Evolutionary conservation across 2,113 vertebrate species (phyloP).

Genomic region (Tenrec ecaudatus): DNA sequence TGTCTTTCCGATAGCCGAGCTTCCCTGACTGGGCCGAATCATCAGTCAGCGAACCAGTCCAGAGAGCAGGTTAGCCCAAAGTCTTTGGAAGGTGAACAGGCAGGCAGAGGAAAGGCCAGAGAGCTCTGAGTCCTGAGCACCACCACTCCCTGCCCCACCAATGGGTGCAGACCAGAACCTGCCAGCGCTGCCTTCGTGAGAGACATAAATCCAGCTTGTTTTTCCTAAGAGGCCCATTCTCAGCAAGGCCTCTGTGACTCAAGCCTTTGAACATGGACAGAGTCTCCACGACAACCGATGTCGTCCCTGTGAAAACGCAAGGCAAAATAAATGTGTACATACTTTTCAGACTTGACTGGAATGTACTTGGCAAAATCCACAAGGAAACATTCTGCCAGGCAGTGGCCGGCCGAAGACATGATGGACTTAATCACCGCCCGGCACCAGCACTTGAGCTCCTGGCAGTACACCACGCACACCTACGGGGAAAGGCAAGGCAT

Average conservation of each 20-base stretch:
- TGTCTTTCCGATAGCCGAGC: not conserved
- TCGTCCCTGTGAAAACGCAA: not conserved
- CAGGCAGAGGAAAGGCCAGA: not conserved
- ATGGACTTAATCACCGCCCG: slow-evolving; percentile 85
- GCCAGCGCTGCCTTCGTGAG: not conserved
- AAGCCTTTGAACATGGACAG: not conserved
- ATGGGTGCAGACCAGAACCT: too few species aligned
- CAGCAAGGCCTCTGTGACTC: not conserved
- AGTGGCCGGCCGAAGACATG: slow-evolving; percentile 70
- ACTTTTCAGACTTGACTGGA: slow-evolving; percentile 84
- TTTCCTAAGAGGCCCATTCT: not conserved
- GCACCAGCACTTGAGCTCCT: slow-evolving; percentile 87
- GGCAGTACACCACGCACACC: slow-evolving; percentile 87
- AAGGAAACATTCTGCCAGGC: slow-evolving; percentile 86
- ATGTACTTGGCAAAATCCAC: slow-evolving; percentile 87
- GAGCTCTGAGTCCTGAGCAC: not conserved
- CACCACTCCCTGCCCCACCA: not conserved
- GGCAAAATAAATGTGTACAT: slow-evolving; percentile 61
- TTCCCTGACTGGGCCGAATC: not conserved
- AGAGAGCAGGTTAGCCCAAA: not conserved
- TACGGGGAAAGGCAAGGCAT: slow-evolving; percentile 61
- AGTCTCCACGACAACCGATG: slow-evolving; percentile 26
- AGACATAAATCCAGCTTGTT: not conserved
- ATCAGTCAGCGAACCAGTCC: not conserved
- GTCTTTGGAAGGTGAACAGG: too few species aligned